Conservation (phyloP, 2,888 invertebrate genomes). For the Athalia rosae region DNA sequence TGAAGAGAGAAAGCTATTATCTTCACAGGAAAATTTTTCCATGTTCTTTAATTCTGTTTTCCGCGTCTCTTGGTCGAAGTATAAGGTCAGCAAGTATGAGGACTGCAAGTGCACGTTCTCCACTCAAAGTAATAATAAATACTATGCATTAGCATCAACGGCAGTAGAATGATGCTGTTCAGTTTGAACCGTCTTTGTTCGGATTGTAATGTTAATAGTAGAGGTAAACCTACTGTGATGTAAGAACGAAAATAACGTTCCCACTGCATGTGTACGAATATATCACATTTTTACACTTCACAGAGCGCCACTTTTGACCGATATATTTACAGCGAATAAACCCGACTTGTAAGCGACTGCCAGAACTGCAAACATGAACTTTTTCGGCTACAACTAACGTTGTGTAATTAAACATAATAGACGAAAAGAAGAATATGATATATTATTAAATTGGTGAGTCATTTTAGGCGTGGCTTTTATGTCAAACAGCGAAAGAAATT, state of each 20-base stretch:
- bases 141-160: too few species aligned
- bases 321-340: not conserved
- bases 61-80: too few species aligned
- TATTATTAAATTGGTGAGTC: slow-evolving; percentile 22
- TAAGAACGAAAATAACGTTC: not conserved
- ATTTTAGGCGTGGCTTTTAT: slow-evolving; percentile 30
- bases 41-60: too few species aligned
- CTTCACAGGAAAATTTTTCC: too few species aligned
- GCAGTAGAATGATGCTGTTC: not conserved
- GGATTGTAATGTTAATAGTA: slow-evolving; percentile 16
- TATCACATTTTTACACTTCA: not conserved
- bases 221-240: not conserved
- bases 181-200: slow-evolving; percentile 9
- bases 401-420: not conserved
- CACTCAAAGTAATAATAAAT: too few species aligned
- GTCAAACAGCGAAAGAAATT: not conserved
- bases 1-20: too few species aligned
- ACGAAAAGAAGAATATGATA: not conserved
- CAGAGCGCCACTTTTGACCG: not conserved
- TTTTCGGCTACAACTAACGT: not conserved
- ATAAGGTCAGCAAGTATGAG: too few species aligned
- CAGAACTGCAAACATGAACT: too few species aligned
- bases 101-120: too few species aligned
- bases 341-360: too few species aligned
- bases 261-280: not conserved